Evolutionary conservation across 2,797 vertebrate genomes (phyloP).

Genomic region (Odontamblyopus rebecca): DNA sequence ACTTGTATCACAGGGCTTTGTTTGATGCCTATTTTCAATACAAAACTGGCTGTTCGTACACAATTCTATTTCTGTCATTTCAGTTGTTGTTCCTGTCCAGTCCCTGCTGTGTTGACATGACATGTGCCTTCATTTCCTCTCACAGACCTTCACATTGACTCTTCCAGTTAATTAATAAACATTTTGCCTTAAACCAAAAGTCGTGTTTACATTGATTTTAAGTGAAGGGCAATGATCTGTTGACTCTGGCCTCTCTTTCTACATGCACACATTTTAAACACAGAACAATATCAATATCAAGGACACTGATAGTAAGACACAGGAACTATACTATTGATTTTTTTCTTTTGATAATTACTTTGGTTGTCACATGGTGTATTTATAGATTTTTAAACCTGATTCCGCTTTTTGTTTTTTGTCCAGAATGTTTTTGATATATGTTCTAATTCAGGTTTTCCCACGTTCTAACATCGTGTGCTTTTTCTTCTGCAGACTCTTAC

Average conservation of each 20-base stretch:
- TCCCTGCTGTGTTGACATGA: constrained; percentile 27
- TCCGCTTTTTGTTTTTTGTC: background rate
- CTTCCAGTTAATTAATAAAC: constrained; percentile 3
- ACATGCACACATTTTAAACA: background rate
- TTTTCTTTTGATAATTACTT: background rate
- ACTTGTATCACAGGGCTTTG: constrained; percentile 24
- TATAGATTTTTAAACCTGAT: background rate
- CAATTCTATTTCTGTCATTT: constrained; percentile 46
- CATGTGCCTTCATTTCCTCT: constrained; percentile 20
- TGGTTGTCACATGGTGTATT: background rate
- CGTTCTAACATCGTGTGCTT: constrained; percentile 3
- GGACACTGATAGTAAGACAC: background rate
- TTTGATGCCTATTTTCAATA: constrained; percentile 15
- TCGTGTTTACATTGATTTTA: constrained; percentile 14
- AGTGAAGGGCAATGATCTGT: constrained; percentile 22
- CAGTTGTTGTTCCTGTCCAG: constrained; percentile 33
- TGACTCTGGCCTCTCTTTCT: constrained; percentile 1
- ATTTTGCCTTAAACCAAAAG: constrained; percentile 11
- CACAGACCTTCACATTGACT: constrained; percentile 13
- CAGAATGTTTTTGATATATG: background rate
- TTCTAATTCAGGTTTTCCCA: constrained; percentile 6
- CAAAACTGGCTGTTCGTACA: constrained; percentile 22
- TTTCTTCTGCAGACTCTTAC: constrained; percentile 83
- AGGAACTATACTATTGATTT: background rate
- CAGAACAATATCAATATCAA: background rate